Base-by-base conservation (phyloP, 2,888 invertebrate genomes). In the Macrophya annulata region DNA sequence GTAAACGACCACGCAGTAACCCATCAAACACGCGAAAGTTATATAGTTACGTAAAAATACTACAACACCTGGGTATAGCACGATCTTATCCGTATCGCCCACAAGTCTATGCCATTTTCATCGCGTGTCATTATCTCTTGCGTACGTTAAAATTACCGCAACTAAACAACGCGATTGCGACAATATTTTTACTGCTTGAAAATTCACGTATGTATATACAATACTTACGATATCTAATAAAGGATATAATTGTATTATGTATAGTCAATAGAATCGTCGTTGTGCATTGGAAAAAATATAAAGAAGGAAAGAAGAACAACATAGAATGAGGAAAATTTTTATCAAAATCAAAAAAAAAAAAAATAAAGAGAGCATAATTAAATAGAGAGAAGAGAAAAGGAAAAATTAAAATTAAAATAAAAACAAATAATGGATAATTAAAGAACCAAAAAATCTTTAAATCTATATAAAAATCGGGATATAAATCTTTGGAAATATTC, bases 31-130 rank as follows among this genome's bases (percentile, higher is more conserved):
- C 83, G 83, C 83, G 83, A 83, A 83, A 83, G 83, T 83, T 68
- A n/a, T n/a, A n/a, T n/a, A 83, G 83, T 83, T 83, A 83, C 83
- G 71, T 83, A 83, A 83, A 83, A 83, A 71, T 83, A 68, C 83
- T 83, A 83, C 83, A 68, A 68, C 83, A 83, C 83, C 83, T 83
- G 83, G 83, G 83, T 21, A 25, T 68, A 65, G 71, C 48, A 83
- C 48, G 68, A 21, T 65, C 81, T 81, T 68, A 83, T 83, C 71
- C 71, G 68, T 48, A 65, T 83, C 83, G 83, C 83, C 83, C 83
- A 83, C 83, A 83, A 82, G 25, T 68, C 40, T 40, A 51, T 51
- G 25, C 48, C n/a, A 48, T 68, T 68, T 83, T 43, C 81, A 62
- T 62, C 62, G 62, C 62, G 31, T 77, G 51, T 55, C 48, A 55